Evolutionary conservation across 2,113 vertebrate genomes (phyloP).

Genomic region (Chloroceryle aenea): DNA sequence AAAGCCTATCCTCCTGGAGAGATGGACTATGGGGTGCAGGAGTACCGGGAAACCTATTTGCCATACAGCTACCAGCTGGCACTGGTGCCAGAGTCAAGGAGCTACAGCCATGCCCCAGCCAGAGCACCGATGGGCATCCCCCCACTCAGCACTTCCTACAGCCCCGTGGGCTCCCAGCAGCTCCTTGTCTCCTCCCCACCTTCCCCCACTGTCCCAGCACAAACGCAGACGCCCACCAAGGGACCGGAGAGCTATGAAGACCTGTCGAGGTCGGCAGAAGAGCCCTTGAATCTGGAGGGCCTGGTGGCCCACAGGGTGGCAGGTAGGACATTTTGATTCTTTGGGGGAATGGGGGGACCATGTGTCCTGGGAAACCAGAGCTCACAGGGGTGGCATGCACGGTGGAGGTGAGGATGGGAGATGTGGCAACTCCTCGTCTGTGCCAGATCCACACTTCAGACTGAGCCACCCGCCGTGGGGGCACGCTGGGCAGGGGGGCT

Average conservation of each 20-base stretch:
- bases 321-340: slow-evolving; percentile 82
- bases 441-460: background rate
- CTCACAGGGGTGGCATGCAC: background rate
- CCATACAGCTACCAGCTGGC: slow-evolving; percentile 71
- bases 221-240: slow-evolving; percentile 71
- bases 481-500: background rate
- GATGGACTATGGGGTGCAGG: slow-evolving; percentile 12
- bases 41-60: slow-evolving; percentile 59
- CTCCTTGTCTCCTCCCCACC: slow-evolving; percentile 74
- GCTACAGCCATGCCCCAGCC: slow-evolving; percentile 72
- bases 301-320: slow-evolving; percentile 95
- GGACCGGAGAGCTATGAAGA: slow-evolving; percentile 72
- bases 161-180: slow-evolving; percentile 67
- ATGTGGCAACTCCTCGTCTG: rapidly evolving
- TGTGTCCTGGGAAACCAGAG: background rate
- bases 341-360: background rate
- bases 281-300: slow-evolving; percentile 89
- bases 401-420: background rate
- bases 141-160: slow-evolving; percentile 42
- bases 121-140: slow-evolving; percentile 62
- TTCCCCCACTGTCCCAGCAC: slow-evolving; percentile 53
- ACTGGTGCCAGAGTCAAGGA: slow-evolving; percentile 11
- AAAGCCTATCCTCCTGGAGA: slow-evolving; percentile 29
- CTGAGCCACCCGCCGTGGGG: background rate
- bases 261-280: slow-evolving; percentile 73